Conservation (phyloP, 2,888 invertebrate species). For the Drosophila melanosoma region DNA sequence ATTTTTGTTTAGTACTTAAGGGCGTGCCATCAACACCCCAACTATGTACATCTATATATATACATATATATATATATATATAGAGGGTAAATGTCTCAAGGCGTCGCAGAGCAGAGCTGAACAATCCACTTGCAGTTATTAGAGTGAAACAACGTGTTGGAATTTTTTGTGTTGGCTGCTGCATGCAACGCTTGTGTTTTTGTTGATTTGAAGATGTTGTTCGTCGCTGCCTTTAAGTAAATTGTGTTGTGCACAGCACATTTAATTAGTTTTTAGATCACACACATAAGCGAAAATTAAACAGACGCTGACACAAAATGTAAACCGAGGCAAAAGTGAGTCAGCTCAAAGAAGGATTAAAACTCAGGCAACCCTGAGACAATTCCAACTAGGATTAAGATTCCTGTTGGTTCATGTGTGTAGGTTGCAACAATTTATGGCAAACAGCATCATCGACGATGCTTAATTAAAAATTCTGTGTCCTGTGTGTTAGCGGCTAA, state of each 20-base stretch:
- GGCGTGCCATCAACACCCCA: slow-evolving; percentile 13
- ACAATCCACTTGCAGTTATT: slow-evolving; percentile 51
- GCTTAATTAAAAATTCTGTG: slow-evolving; percentile 55
- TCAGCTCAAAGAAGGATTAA: not conserved
- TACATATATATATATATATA: not conserved
- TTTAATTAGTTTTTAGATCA: slow-evolving; percentile 61
- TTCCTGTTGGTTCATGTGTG: slow-evolving; percentile 14
- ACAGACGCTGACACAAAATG: not conserved
- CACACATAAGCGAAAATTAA: not conserved
- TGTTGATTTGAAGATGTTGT: slow-evolving; percentile 26
- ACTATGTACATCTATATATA: not conserved
- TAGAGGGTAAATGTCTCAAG: slow-evolving; percentile 45
- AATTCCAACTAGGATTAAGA: not conserved
- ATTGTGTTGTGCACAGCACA: slow-evolving; percentile 56
- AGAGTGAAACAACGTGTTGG: slow-evolving; percentile 38
- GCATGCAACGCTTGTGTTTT: slow-evolving; percentile 11
- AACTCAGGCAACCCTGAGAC: not conserved
- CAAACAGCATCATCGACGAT: slow-evolving; percentile 16
- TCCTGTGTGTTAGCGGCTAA: slow-evolving; percentile 17
- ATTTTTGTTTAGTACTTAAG: slow-evolving; percentile 53
- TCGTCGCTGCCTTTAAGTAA: slow-evolving; percentile 32
- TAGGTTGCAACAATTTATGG: slow-evolving; percentile 39
- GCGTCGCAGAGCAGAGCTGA: slow-evolving; percentile 31
- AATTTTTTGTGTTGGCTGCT: slow-evolving; percentile 14
- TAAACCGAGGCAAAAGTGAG: not conserved